Evolutionary conservation across 2,797 vertebrate genomes (phyloP), one percentile per base, ranked within the genome.

Genomic region (Melanitta fusca): DNA sequence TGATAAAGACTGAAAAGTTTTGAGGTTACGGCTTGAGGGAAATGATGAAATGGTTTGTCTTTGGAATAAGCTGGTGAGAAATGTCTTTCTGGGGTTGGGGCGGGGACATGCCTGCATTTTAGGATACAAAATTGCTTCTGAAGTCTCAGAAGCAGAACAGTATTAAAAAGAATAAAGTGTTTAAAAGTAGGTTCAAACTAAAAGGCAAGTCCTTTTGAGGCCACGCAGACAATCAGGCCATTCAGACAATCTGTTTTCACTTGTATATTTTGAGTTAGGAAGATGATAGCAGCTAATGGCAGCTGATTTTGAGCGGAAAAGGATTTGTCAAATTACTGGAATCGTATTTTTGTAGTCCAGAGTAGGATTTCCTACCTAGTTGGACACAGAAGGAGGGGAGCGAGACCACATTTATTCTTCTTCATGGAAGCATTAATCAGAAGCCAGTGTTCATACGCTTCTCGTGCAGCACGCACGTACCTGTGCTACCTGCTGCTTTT

Each of bases 211-310:
- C 86, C 30, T 54, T 91, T 41, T 43, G 89, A 91, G 75, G 88
- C 53, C 85, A 89, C 62, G 20, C 30, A 82, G 96, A 97, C 97
- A 97, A 96, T 97, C 96, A 56, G 96, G 87, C 95, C 54, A 4
- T 43, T 73, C 53, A 92, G 97, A 98, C 97, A 97, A 96, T 98
- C 96, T 39, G 49, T 72, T 91, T 85, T 94, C 66, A 54, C 25
- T 85, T 89, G 69, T 64, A 4, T 79, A 0, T 74, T 51, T 56
- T 45, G 49, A 65, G 62, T 70, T 54, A 56, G 88, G 36, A 92
- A 83, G 65, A 77, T 57, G 71, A 39, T 66, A 17, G 66, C 2
- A 49, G 56, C 60, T n/a, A 13, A 5, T 4, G 9, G 47, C 2
- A 73, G 68, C 72, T 53, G 38, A 3, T 65, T 79, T 11, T 9